A percentile compares a stretch with the other conserved stretches of the same genome.
Evolutionary conservation across 2,797 vertebrate species (phyloP).

Genomic region (Gadopsis bispinosus): DNA sequence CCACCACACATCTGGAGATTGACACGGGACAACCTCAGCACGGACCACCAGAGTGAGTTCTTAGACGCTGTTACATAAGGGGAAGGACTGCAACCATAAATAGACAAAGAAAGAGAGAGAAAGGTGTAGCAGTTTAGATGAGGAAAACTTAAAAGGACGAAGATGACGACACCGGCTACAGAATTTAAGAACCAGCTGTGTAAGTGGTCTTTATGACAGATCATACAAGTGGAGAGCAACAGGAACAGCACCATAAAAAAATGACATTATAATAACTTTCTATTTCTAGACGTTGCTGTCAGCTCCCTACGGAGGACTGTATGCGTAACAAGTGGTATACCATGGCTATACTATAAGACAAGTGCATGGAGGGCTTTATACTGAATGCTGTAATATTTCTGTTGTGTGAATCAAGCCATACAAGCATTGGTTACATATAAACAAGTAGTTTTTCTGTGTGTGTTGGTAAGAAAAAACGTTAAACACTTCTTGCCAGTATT

Average conservation of each 20-base stretch:
- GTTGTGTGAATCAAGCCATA: neutral
- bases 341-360: constrained; percentile 5
- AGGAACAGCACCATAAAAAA: constrained; percentile 52
- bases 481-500: neutral
- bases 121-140: constrained; percentile 18
- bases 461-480: neutral
- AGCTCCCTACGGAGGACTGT: constrained; percentile 1
- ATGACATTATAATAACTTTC: constrained; percentile 55
- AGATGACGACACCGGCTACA: constrained; percentile 44
- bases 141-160: constrained; percentile 49
- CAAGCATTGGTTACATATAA: neutral
- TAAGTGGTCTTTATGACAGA: constrained; percentile 62
- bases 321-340: constrained; percentile 2
- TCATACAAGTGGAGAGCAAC: constrained; percentile 48
- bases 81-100: constrained; percentile 12
- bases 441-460: neutral
- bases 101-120: constrained; percentile 11
- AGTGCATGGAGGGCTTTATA: neutral
- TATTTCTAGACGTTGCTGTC: constrained; percentile 48
- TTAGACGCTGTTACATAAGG: constrained; percentile 29
- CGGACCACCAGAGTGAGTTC: constrained; percentile 29
- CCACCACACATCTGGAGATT: constrained; percentile 76
- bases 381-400: neutral
- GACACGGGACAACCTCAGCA: constrained; percentile 57
- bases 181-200: constrained; percentile 58